Percentiles rank a stretch among this genome's conserved stretches.
Evolutionary conservation across 2,113 vertebrate species (phyloP).

Genomic region (Pteruthius melanotis): DNA sequence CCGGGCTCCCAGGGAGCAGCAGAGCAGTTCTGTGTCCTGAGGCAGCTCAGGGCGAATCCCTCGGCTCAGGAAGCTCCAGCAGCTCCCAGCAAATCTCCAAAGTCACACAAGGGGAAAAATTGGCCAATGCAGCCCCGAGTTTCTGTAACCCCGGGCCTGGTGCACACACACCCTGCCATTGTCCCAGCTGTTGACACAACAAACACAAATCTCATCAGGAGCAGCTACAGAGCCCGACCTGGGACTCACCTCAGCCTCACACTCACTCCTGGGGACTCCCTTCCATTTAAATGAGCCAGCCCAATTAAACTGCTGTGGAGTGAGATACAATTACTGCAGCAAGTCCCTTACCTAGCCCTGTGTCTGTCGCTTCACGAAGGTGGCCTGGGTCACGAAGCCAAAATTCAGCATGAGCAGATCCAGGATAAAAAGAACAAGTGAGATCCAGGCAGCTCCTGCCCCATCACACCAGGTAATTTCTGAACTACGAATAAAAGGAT

Average conservation of each 20-base stretch:
- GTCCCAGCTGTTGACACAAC: not conserved
- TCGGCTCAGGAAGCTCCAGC: not conserved
- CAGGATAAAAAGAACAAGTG: not conserved
- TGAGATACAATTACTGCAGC: not conserved
- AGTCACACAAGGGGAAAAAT: conserved; percentile 1
- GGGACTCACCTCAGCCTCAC: not conserved
- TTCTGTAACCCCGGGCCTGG: not conserved
- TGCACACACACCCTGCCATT: not conserved
- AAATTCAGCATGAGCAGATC: not conserved
- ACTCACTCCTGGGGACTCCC: not conserved
- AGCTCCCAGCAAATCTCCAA: not conserved
- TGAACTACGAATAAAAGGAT: not conserved
- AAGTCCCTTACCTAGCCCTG: not conserved
- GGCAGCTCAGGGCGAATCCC: not conserved
- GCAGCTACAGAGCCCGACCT: not conserved
- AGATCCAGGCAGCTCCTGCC: not conserved
- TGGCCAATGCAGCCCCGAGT: not conserved
- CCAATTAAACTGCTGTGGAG: not conserved
- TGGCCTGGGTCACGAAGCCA: not conserved
- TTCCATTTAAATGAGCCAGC: not conserved
- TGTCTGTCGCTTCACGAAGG: not conserved
- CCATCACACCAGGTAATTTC: not conserved
- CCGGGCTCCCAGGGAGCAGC: not conserved
- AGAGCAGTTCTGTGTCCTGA: not conserved
- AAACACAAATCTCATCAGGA: not conserved